phyloP scores from a whole-genome alignment of 2,888 invertebrate species.

The Rhingia rostrata region DNA sequence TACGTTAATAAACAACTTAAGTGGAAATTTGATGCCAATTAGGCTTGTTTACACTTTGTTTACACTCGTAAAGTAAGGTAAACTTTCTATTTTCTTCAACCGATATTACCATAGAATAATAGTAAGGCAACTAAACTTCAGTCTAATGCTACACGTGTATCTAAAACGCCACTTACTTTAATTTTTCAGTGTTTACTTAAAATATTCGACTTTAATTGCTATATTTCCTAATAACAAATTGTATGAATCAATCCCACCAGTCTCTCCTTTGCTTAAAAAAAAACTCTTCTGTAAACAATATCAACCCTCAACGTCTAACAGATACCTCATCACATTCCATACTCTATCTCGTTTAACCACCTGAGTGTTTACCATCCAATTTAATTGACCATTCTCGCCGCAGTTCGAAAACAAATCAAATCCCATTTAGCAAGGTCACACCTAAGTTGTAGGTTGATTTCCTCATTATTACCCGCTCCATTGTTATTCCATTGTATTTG shows the following conservation, averaged over 20 bases:
- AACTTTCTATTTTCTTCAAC: too few species aligned
- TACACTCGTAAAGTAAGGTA: too few species aligned
- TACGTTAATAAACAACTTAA: too few species aligned
- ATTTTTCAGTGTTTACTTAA: too few species aligned
- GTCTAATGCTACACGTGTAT: too few species aligned
- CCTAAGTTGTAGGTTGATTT: constrained; percentile 61
- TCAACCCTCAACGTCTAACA: background rate
- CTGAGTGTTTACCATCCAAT: constrained; percentile 63
- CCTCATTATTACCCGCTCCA: constrained; percentile 48
- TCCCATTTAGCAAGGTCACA: constrained; percentile 70
- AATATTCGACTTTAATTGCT: too few species aligned
- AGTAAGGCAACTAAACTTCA: too few species aligned
- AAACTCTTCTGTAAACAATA: constrained; percentile 12
- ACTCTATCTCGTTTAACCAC: constrained; percentile 8
- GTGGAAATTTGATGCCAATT: too few species aligned
- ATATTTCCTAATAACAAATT: too few species aligned
- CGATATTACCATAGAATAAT: too few species aligned
- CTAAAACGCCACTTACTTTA: too few species aligned
- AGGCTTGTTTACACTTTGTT: too few species aligned
- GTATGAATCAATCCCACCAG: background rate
- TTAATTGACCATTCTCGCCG: constrained; percentile 67
- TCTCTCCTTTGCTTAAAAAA: constrained; percentile 13
- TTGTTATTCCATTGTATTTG: constrained; percentile 22
- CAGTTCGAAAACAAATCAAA: constrained; percentile 58
- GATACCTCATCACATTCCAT: background rate